Evolutionary conservation across 2,113 vertebrate species (phyloP).

Genomic region (Plecotus auritus): DNA sequence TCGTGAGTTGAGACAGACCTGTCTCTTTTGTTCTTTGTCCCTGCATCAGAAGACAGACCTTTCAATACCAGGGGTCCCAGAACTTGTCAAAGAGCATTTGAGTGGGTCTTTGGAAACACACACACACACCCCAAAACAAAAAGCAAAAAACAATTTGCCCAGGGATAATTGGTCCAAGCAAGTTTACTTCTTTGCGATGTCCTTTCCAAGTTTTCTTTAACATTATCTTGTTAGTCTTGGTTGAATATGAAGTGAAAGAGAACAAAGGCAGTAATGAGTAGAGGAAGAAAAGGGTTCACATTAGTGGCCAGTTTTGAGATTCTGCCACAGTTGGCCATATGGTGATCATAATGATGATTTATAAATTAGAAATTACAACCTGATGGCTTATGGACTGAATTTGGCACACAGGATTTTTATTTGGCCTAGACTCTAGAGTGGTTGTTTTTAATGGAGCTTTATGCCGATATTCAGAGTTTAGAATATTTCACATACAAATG

Average conservation of each 20-base stretch:
- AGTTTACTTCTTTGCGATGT: neutral
- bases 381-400: constrained; percentile 16
- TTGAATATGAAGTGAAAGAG: neutral
- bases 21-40: neutral
- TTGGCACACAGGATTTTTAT: constrained; percentile 19
- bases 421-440: neutral
- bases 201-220: neutral
- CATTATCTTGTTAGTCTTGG: neutral
- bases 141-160: neutral
- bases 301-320: neutral
- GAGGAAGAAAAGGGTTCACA: neutral
- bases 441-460: constrained; percentile 29
- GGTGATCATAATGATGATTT: constrained; percentile 53
- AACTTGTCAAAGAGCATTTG: neutral
- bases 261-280: neutral
- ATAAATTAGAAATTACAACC: constrained; percentile 49
- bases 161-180: neutral
- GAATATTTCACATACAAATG: neutral
- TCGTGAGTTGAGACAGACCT: neutral
- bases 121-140: neutral
- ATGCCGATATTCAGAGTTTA: constrained; percentile 38
- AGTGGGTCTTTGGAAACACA: neutral
- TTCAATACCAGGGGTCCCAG: neutral
- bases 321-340: constrained; percentile 41
- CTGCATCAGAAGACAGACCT: neutral